A percentile compares a stretch with the other conserved stretches of the same genome.
phyloP scores from a whole-genome alignment of 2,797 vertebrate species.

The Phaenicophaeus curvirostris region DNA sequence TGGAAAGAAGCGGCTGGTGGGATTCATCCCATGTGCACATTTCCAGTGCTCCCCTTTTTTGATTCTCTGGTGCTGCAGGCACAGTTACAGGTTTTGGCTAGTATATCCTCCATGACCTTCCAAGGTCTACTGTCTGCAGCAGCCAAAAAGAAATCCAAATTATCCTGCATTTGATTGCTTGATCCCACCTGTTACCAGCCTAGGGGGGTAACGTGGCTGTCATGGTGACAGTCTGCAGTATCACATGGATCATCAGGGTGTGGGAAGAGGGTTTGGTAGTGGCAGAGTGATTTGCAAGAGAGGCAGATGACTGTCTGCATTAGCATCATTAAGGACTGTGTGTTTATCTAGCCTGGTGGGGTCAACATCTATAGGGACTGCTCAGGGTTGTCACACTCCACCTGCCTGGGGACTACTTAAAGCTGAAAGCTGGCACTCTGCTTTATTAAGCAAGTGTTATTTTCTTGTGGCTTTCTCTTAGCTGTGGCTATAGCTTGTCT shows the following conservation, averaged over 20 bases:
- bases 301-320: not conserved
- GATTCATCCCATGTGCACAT: fast-evolving
- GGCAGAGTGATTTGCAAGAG: not conserved
- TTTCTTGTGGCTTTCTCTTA: slow-evolving; percentile 19
- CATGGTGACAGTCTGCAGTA: not conserved
- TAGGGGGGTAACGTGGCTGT: not conserved
- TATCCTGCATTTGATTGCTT: not conserved
- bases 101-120: not conserved
- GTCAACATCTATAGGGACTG: not conserved
- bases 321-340: not conserved
- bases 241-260: not conserved
- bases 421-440: not conserved
- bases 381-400: not conserved
- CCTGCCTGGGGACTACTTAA: not conserved
- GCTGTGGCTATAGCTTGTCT: not conserved
- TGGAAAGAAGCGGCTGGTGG: not conserved
- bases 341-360: not conserved
- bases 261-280: not conserved
- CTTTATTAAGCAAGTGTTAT: not conserved
- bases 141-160: not conserved
- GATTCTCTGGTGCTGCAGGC: not conserved
- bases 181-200: not conserved
- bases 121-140: not conserved
- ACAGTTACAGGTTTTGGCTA: not conserved
- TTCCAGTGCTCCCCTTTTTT: not conserved